A percentile compares a stretch with the other conserved stretches of the same genome.
These are phyloP conservation scores for Orchesella flavescens DNA, from an alignment of 2,888 invertebrate genomes.

Conservation along the genomic window DNA sequence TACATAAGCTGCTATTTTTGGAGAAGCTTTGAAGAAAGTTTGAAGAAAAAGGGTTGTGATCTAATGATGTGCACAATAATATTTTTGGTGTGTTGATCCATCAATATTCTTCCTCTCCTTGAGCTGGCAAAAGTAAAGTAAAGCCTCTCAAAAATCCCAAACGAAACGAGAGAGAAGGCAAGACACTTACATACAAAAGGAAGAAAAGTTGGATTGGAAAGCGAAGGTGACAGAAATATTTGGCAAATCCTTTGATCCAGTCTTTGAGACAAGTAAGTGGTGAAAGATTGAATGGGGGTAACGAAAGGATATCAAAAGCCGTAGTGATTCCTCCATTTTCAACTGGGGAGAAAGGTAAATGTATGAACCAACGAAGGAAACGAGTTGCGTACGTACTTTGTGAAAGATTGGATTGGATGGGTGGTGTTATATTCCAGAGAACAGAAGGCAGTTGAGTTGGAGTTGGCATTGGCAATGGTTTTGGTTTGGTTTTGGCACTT, in stretches of 20 bases:
- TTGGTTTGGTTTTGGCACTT: too few relatives aligned
- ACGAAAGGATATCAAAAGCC: conserved; percentile 3
- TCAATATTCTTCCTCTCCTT: too few relatives aligned
- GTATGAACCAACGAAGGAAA: background rate
- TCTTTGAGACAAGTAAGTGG: conserved; percentile 18
- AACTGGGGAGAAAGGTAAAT: background rate
- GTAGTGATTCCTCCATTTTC: background rate
- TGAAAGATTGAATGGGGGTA: conserved; percentile 25
- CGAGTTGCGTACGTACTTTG: background rate
- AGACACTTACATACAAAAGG: background rate
- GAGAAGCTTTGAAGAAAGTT: too few relatives aligned
- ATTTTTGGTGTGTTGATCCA: too few relatives aligned
- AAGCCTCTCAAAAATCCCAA: too few relatives aligned
- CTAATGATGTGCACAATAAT: too few relatives aligned
- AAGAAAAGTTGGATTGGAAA: background rate
- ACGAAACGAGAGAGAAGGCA: background rate
- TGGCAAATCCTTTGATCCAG: conserved; percentile 50
- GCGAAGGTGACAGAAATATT: conserved; percentile 39
- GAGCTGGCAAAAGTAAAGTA: too few relatives aligned
- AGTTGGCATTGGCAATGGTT: too few relatives aligned
- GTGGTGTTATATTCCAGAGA: conserved; percentile 2
- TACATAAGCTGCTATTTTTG: too few relatives aligned
- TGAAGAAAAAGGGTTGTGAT: too few relatives aligned
- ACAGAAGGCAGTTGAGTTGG: too few relatives aligned
- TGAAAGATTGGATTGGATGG: background rate